phyloP scores from a whole-genome alignment of 2,113 vertebrate species.

The Neodon shergylaensis region DNA sequence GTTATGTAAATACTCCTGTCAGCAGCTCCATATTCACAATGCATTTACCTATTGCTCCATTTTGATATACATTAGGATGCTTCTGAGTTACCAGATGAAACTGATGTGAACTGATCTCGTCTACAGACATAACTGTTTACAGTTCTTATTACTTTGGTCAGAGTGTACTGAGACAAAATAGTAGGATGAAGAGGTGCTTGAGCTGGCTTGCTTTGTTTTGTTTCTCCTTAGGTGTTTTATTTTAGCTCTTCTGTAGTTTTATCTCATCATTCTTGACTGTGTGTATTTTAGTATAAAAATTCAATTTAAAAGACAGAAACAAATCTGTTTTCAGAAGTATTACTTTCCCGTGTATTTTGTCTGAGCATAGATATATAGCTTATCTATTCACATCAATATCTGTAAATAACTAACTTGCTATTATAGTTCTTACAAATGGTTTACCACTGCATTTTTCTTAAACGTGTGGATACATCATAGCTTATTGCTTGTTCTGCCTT shows the following conservation, averaged over 20 bases:
- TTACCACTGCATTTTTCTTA: not conserved
- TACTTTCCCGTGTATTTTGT: not conserved
- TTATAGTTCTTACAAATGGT: not conserved
- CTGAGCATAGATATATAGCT: not conserved
- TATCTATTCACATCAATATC: not conserved
- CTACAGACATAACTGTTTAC: not conserved
- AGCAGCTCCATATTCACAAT: not conserved
- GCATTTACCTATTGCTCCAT: not conserved
- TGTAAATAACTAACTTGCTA: not conserved
- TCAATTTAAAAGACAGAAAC: not conserved
- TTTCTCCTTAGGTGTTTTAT: not conserved
- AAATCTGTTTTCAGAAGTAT: not conserved
- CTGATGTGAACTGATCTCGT: not conserved
- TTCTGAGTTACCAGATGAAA: not conserved
- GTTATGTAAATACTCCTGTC: not conserved
- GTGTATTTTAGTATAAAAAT: not conserved
- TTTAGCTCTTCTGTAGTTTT: not conserved
- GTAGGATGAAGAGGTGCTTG: not conserved
- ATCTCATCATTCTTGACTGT: too few relatives aligned
- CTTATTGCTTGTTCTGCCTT: not conserved
- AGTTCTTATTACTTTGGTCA: not conserved
- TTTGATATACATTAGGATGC: not conserved
- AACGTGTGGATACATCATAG: not conserved
- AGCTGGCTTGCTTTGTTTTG: not conserved
- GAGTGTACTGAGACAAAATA: not conserved